phyloP scores from a whole-genome alignment of 2,797 vertebrate genomes.

The Ciconia nigra region DNA sequence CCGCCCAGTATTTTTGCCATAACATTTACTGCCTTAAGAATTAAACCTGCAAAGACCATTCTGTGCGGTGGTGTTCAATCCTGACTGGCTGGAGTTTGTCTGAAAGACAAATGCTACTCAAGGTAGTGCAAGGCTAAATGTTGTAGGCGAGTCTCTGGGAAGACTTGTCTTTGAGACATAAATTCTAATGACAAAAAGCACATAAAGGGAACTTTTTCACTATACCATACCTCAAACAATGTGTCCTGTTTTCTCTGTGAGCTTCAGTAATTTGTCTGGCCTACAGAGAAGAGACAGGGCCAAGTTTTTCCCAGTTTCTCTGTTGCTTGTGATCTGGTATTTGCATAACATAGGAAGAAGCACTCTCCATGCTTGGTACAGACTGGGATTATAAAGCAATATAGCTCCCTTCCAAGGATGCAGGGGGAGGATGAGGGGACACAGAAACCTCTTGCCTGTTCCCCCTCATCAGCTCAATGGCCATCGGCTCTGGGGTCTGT shows the following conservation, averaged over 20 bases:
- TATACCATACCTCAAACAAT: slow-evolving; percentile 37
- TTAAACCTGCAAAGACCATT: slow-evolving; percentile 5
- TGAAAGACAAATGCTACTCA: slow-evolving; percentile 63
- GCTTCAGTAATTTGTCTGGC: slow-evolving; percentile 40
- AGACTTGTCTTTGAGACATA: slow-evolving; percentile 58
- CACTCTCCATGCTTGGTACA: background rate
- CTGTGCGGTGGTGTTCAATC: background rate
- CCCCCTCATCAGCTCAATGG: background rate
- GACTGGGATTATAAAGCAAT: background rate
- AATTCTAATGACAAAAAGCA: slow-evolving; percentile 62
- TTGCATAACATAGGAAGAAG: background rate
- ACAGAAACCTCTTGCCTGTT: background rate
- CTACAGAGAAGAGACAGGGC: background rate
- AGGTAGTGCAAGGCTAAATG: slow-evolving; percentile 50
- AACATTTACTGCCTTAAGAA: slow-evolving; percentile 31
- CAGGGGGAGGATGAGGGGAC: background rate
- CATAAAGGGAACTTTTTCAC: slow-evolving; percentile 49
- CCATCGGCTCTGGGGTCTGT: background rate
- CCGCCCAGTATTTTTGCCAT: background rate
- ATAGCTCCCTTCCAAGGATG: background rate
- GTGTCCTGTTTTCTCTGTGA: slow-evolving; percentile 22
- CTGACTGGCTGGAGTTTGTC: slow-evolving; percentile 50
- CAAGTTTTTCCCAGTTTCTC: background rate
- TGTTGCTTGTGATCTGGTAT: background rate
- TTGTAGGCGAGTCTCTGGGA: slow-evolving; percentile 40